Evolutionary conservation across 92 coral and sea anemone genomes (phyloP).

Genomic region (Zoanthus sansibaricus): DNA sequence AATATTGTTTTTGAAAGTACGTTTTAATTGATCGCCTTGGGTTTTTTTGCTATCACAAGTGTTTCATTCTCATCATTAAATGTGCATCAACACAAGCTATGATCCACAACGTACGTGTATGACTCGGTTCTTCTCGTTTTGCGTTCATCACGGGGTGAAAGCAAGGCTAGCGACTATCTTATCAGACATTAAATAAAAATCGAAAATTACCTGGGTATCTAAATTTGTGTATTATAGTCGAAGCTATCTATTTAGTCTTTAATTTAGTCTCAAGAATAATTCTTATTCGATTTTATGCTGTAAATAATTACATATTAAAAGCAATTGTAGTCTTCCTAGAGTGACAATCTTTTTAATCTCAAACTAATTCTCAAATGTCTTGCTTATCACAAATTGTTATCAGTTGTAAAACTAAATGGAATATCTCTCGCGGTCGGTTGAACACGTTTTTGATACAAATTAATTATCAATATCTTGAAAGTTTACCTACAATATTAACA

Average conservation of each 20-base stretch:
- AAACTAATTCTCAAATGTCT: constrained; percentile 18
- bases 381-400: constrained; percentile 27
- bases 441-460: neutral
- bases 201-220: too few species aligned
- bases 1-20: constrained; percentile 17
- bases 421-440: constrained; percentile 1
- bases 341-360: neutral
- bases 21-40: constrained; percentile 8
- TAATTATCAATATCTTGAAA: neutral
- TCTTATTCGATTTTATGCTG: neutral
- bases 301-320: neutral
- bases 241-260: neutral
- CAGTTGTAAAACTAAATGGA: neutral
- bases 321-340: neutral
- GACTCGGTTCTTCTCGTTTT: neutral
- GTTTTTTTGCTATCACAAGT: neutral
- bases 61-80: neutral
- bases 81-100: neutral
- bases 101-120: neutral
- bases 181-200: too few species aligned
- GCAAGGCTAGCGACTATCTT: too few species aligned
- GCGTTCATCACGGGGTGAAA: too few species aligned
- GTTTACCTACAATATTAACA: neutral
- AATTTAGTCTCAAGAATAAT: neutral
- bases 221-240: too few species aligned